Percentiles rank a stretch among this genome's conserved stretches.
phyloP scores from a whole-genome alignment of 2,797 vertebrate species.

The Parauchenoglanis punctatus region DNA sequence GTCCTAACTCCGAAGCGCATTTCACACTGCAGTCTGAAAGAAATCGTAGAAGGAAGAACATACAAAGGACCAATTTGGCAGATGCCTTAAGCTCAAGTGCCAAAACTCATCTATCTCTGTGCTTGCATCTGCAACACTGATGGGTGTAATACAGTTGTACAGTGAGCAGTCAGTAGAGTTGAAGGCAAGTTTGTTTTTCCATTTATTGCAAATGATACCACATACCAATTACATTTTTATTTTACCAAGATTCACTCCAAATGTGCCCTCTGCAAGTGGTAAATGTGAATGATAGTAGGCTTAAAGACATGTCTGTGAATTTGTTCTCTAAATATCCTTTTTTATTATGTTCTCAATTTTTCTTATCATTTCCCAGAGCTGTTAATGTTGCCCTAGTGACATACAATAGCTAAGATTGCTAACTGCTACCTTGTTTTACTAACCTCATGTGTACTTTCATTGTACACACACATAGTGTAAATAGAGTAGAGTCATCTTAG shows the following conservation, averaged over 20 bases:
- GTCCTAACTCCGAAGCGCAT: not conserved
- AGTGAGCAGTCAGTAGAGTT: not conserved
- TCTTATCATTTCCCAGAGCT: not conserved
- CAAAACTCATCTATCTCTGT: not conserved
- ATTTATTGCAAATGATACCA: not conserved
- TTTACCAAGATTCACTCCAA: not conserved
- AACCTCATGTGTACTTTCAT: not conserved
- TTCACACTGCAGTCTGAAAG: not conserved
- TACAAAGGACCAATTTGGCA: slow-evolving; percentile 25
- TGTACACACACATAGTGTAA: not conserved
- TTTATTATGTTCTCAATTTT: not conserved
- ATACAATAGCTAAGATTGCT: not conserved
- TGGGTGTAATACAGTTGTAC: not conserved
- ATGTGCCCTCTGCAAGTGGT: not conserved
- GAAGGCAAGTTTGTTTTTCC: not conserved
- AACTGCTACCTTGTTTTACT: not conserved
- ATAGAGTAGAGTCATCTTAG: not conserved
- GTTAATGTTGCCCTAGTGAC: not conserved
- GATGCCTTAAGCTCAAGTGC: slow-evolving; percentile 8
- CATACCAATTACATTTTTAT: not conserved
- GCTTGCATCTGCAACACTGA: not conserved
- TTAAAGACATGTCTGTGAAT: not conserved
- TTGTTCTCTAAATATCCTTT: not conserved
- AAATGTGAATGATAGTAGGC: not conserved
- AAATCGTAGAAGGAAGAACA: not conserved